Evolutionary conservation across 2,113 vertebrate species (phyloP), one percentile per base, ranked within the genome.

Genomic region (Anolis sagrei): DNA sequence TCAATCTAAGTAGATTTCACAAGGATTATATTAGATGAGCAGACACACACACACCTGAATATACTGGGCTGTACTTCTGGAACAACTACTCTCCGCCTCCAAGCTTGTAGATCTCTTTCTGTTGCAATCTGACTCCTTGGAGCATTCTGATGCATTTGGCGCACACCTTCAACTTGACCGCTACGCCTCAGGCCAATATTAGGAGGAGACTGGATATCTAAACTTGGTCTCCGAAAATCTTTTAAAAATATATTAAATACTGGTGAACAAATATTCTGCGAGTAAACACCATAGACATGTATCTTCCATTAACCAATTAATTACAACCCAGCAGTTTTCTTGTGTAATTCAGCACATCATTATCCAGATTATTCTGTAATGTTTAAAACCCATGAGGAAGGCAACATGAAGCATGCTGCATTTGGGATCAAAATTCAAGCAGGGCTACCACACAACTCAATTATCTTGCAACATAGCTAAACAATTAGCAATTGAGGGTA

Each of bases 91-190:
- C 98, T 96, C 70, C 97, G 96, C 21, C 97, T 97, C 98, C 98
- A 99, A 51, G 98, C 98, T 95, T 99, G 98, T 62, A 99, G 95
- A 92, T 99, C 98, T 70, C 98, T 94, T 89, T 99, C 98, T 0
- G 98, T 99, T 62, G 98, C 98, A 86, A 99, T 99, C 88, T 99
- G 98, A 94, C 98, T 99, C 27, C 97, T 97, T 0, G 98, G 98
- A 3, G 98, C 98, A 8, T 98, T 99, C 87, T 98, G 98, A 92
- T 99, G 98, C 98, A 99, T 98, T 89, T 99, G 99, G 27, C 98
- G 97, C 39, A 99, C 98, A 0, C 99, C 98, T 93, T 99, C 98
- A 87, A 98, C 98, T 92, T 99, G 98, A 14, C 98, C 98, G 4
- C 98, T 99, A 39, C 98, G 98, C 18, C 98, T 96, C 80, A 99